Evolutionary conservation across 2,888 invertebrate genomes (phyloP), one percentile per base, ranked within the genome.

Genomic region (Xestia c-nigrum): DNA sequence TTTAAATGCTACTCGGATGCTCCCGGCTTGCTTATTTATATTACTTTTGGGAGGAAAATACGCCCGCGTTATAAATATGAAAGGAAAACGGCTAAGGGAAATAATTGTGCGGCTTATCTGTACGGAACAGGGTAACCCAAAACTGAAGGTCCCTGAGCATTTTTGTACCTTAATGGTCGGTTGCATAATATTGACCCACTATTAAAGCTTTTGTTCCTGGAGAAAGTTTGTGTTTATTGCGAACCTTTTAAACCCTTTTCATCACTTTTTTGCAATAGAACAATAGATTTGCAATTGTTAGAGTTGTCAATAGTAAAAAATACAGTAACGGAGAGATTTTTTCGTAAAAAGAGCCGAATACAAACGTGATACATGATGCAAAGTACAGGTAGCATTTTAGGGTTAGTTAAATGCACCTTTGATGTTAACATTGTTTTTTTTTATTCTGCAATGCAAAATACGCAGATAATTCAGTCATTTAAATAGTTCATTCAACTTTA

Each of bases 171-270:
- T 93, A 93, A 94, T 93, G 87, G 85, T 65, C 67, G 86, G 85
- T 91, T 90, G 86, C 74, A 81, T 85, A 85, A 89, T 83, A 89
- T 83, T 94, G 92, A 93, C 92, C 91, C 87, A 91, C 89, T 90
- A 89, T 90, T 85, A 55, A 80, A 63, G 78, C 89, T 89, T 89
- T 96, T 96, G 94, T 96, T 91, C 88, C 87, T 71, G 82, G 94
- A 89, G 95, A 96, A 96, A 95, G 95, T 95, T 90, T 89, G 89
- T 89, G 88, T 93, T 93, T 89, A 89, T 92, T 91, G 90, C 89
- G 80, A 90, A 87, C 83, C 91, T 91, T 92, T 90, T 90, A 90
- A 96, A 95, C 93, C 95, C 95, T 93, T 95, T 95, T 88, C 87
- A 85, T 83, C 75, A 88, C 85, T 93, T 93, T 93, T 94, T 93